These are phyloP conservation scores for Syngnathus acus DNA, from an alignment of 2,797 vertebrate genomes.

Conservation along the genomic window DNA sequence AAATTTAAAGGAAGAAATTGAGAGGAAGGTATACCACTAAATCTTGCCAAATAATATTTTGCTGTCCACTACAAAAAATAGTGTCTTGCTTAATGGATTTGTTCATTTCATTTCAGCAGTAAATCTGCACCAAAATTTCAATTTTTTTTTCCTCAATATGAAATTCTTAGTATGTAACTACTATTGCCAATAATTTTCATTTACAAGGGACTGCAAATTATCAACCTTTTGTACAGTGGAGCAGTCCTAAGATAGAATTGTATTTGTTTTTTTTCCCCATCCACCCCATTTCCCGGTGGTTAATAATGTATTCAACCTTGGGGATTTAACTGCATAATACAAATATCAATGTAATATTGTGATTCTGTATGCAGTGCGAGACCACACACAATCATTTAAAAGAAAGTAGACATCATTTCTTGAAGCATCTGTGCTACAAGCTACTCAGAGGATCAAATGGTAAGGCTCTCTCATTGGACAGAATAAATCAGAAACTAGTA, in stretches of 20 bases:
- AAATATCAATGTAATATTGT: neutral
- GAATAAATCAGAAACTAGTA: slow-evolving; percentile 6
- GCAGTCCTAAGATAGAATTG: no score
- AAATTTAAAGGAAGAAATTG: neutral
- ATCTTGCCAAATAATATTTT: neutral
- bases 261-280: neutral
- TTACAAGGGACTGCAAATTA: no score
- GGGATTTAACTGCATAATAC: neutral
- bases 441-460: neutral
- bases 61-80: neutral
- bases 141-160: no score
- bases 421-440: neutral
- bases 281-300: neutral
- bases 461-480: neutral
- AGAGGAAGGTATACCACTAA: neutral
- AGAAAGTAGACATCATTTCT: neutral
- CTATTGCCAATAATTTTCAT: no score
- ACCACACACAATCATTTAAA: neutral
- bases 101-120: neutral
- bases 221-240: neutral
- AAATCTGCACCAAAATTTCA: neutral
- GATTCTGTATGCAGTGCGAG: neutral
- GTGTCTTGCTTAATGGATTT: neutral
- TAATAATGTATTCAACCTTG: neutral
- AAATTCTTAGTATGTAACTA: no score